Evolutionary conservation across 1,140 invertebrate genomes (phyloP), one percentile per base, ranked within the genome.

Genomic region (Megalonaias nervosa): DNA sequence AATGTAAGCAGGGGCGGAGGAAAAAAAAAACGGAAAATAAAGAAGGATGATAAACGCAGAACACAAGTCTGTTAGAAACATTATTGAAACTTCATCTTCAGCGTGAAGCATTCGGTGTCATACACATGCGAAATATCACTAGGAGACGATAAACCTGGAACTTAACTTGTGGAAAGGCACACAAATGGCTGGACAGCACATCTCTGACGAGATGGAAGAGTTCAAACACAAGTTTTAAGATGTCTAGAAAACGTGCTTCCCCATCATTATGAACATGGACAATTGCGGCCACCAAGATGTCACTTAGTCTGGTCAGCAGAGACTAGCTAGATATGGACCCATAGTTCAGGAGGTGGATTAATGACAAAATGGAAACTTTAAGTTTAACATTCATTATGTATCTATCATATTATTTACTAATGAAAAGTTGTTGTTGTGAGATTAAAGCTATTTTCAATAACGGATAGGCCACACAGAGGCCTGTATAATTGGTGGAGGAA

Each of bases 101-200:
- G 67, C 38, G 73, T 84, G 19, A 81, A 77, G 59, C 77, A 82
- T 60, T 73, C 87, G 5, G 79, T 83, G 2, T 82, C 85, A 15
- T 87, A 88, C 11, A 88, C 91, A 11, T 89, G 92, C 55, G 89
- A 89, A 69, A 93, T 93, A 82, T 85, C 99, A 82, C 92, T 94
- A 12, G 95, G 96, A 71, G 91, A 93, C 14, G 97, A 99, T 87
- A 96, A 96, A 88, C 95, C 2, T 94, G 77, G 94, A 93, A 38
- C 81, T 95, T 97, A 83, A 97, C 97, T 89, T 97, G 96, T 91
- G 96, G 97, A 83, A 96, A 98, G 82, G 95, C 95, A 74, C 95
- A 99, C 87, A 94, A 95, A 81, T 99, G 97, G 97, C 92, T 99
- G 67, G 97, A 99, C 90, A 94, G 94, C 31, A 99, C 99, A 89